Percentiles rank a stretch among this genome's conserved stretches.
Conservation (phyloP, 2,888 invertebrate species). For the Drosophila maculinotata region DNA sequence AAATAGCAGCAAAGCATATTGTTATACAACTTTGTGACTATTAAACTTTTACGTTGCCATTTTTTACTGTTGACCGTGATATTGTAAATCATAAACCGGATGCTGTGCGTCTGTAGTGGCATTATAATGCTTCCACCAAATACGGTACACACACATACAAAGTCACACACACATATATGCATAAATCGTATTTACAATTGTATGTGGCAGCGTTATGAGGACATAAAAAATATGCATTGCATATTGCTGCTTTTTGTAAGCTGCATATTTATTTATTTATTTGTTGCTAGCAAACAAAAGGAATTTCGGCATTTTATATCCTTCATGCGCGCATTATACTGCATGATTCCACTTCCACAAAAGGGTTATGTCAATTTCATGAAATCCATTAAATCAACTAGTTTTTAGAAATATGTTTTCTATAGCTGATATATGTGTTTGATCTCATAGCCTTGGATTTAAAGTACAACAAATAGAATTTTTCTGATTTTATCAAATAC, state of each 20-base stretch:
- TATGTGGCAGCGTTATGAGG: slow-evolving; percentile 45
- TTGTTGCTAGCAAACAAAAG: slow-evolving; percentile 61
- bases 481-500: too few relatives aligned
- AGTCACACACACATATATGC: slow-evolving; percentile 14
- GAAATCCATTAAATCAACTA: slow-evolving; percentile 39
- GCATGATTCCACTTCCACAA: slow-evolving; percentile 23
- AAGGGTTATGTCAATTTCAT: slow-evolving; percentile 24
- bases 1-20: slow-evolving; percentile 42
- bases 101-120: slow-evolving; percentile 41
- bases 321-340: slow-evolving; percentile 36
- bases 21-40: slow-evolving; percentile 46
- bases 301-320: slow-evolving; percentile 57
- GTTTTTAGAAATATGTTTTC: slow-evolving; percentile 34
- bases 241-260: slow-evolving; percentile 60
- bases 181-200: slow-evolving; percentile 68
- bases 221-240: slow-evolving; percentile 50
- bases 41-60: slow-evolving; percentile 40
- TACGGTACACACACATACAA: slow-evolving; percentile 15
- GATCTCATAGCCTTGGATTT: too few relatives aligned
- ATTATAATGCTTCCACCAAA: slow-evolving; percentile 43
- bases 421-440: background rate
- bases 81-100: slow-evolving; percentile 66
- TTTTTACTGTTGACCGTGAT: slow-evolving; percentile 58
- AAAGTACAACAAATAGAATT: background rate
- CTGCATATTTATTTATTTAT: slow-evolving; percentile 75